Percentiles rank a stretch among this genome's conserved stretches.
Evolutionary conservation across 2,888 invertebrate species (phyloP).

Genomic region (Catocala nupta): DNA sequence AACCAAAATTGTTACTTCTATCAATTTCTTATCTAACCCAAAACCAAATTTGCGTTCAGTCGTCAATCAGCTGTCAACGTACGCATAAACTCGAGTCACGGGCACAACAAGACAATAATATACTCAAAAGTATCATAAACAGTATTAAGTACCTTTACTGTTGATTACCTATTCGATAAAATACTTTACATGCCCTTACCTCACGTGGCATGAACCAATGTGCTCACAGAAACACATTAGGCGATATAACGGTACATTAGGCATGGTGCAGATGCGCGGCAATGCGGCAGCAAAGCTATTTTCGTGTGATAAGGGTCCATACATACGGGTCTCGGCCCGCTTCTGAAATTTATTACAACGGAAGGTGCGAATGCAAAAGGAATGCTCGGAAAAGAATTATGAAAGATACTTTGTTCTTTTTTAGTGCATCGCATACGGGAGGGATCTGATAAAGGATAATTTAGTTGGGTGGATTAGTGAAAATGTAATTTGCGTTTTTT

Average conservation of each 20-base stretch:
- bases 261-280: slow-evolving; percentile 61
- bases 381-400: slow-evolving; percentile 45
- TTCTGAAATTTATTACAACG: slow-evolving; percentile 55
- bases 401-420: slow-evolving; percentile 20
- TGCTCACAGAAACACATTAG: slow-evolving; percentile 58
- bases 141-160: too few species aligned
- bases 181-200: background rate
- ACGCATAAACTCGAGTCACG: too few species aligned
- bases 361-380: slow-evolving; percentile 39
- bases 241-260: slow-evolving; percentile 60
- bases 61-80: too few species aligned
- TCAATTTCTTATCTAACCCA: too few species aligned
- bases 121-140: too few species aligned
- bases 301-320: slow-evolving; percentile 60
- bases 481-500: background rate
- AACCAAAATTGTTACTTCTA: too few species aligned
- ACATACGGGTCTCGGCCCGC: slow-evolving; percentile 45
- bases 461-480: background rate
- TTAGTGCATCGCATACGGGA: slow-evolving; percentile 6
- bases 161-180: background rate
- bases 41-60: too few species aligned
- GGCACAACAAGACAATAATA: too few species aligned
- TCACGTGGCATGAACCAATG: slow-evolving; percentile 26
- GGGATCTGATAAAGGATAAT: slow-evolving; percentile 8
- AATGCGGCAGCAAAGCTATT: slow-evolving; percentile 48